Conservation (phyloP, 1,140 invertebrate genomes). For the Trinorchestia longiramus region DNA sequence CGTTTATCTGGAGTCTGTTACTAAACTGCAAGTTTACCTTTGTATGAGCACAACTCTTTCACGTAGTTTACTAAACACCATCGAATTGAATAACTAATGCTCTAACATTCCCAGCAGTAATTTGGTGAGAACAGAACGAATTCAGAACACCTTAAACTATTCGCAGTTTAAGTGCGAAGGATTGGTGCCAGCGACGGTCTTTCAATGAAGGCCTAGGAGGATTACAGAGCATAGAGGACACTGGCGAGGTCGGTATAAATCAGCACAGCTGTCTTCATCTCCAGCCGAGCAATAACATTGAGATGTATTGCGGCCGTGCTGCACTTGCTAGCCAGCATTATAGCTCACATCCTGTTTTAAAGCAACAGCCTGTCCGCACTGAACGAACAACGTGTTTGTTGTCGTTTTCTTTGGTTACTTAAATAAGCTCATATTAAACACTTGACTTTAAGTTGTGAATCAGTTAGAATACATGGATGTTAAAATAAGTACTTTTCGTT, state of each 20-base stretch:
- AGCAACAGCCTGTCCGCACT: too few relatives aligned
- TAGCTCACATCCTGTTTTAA: not conserved
- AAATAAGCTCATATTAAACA: too few relatives aligned
- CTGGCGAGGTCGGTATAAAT: not conserved
- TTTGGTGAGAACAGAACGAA: not conserved
- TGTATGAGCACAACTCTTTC: too few relatives aligned
- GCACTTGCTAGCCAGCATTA: not conserved
- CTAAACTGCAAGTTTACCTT: too few relatives aligned
- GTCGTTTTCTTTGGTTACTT: too few relatives aligned
- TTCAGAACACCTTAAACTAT: not conserved
- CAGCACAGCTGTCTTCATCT: conserved; percentile 28
- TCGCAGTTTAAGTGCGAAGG: not conserved
- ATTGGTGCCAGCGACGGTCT: not conserved
- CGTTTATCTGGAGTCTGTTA: too few relatives aligned
- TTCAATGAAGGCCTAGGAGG: too few relatives aligned
- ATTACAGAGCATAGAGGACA: not conserved
- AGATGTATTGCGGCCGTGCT: conserved; percentile 12
- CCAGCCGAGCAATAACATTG: conserved; percentile 8
- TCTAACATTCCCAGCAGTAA: not conserved
- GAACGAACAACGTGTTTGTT: too few relatives aligned
- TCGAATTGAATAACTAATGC: not conserved
- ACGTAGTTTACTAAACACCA: too few relatives aligned
- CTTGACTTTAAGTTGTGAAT: too few relatives aligned
- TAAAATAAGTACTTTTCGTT: too few relatives aligned
- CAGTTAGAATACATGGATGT: too few relatives aligned